Conservation (phyloP, 2,888 invertebrate species). For the Eristalis pertinax region DNA sequence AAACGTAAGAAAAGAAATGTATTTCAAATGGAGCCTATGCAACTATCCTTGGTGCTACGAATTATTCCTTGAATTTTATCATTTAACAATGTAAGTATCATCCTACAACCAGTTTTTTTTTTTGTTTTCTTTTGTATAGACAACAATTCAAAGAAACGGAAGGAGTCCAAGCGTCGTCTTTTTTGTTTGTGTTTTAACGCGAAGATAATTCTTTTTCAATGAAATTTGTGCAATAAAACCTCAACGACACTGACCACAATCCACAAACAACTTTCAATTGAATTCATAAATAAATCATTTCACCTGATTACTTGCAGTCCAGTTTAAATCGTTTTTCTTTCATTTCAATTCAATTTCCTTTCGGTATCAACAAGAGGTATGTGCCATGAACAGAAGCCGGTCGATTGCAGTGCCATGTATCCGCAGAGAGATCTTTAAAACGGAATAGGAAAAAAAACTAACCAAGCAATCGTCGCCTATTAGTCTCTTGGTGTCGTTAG, state of each 20-base stretch:
- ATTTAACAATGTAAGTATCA: no score
- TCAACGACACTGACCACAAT: constrained; percentile 70
- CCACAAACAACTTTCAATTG: constrained; percentile 71
- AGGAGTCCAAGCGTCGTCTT: constrained; percentile 15
- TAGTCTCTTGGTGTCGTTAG: constrained; percentile 51
- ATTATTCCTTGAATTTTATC: no score
- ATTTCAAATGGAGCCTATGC: no score
- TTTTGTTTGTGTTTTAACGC: constrained; percentile 1
- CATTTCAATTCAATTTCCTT: constrained; percentile 60
- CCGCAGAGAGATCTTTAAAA: background rate
- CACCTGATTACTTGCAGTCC: constrained; percentile 69
- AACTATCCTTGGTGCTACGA: no score
- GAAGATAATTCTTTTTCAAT: background rate
- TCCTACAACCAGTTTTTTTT: background rate
- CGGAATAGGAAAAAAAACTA: constrained; percentile 17
- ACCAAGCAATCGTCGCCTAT: constrained; percentile 61
- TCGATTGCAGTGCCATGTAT: constrained; percentile 17
- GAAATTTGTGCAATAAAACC: constrained; percentile 36
- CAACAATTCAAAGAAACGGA: constrained; percentile 8
- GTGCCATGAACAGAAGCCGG: constrained; percentile 45
- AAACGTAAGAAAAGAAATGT: no score
- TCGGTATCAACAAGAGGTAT: constrained; percentile 55
- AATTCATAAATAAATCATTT: constrained; percentile 72
- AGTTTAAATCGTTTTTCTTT: constrained; percentile 41
- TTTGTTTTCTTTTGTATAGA: background rate